Base-by-base conservation (phyloP, 2,113 vertebrate genomes). In the Entelurus aequoreus region DNA sequence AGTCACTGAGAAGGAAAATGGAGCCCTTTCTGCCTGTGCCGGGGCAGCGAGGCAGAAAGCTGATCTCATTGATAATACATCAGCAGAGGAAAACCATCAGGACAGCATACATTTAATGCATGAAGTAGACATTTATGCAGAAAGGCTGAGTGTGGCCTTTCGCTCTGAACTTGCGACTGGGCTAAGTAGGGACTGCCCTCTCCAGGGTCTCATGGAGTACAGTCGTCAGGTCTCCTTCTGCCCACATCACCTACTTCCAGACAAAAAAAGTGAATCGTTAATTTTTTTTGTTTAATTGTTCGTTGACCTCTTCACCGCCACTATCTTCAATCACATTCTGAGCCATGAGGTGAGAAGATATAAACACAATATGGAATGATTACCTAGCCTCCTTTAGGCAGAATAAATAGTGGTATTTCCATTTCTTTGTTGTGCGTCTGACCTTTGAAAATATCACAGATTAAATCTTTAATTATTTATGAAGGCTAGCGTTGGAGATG, bases 401-500 rank as follows among this genome's bases (percentile, higher is more conserved):
- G 80, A 69, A 73, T 74, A 66, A 68, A 66, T 75, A 65, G 16
- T 84, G 84, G 71, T 85, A 80, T 86, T 86, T 88, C 77, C 79
- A 67, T 78, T 56, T 83, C 78, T 87, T 93, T 92, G 91, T 92
- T 91, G 89, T 90, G 88, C 83, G 72, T 78, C 81, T 94, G 94
- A 95, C 94, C 95, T 97, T 96, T 90, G 72, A 81, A 94, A 95
- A 95, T 94, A 97, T 91, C 94, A 94, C 88, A 92, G 91, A 94
- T 94, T 94, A 95, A 88, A 90, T 93, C 93, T 90, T 94, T 93
- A 94, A 95, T 94, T 93, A 96, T 94, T 94, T 93, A 95, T 95
- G 94, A 89, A 90, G 88, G 84, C 80, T 80, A 76, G 84, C 84
- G 63, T 63, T 72, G 66, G 84, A 89, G 68, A 75, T 62, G 68